Base-by-base conservation (phyloP, 2,113 vertebrate species). In the Alligator sinensis region DNA sequence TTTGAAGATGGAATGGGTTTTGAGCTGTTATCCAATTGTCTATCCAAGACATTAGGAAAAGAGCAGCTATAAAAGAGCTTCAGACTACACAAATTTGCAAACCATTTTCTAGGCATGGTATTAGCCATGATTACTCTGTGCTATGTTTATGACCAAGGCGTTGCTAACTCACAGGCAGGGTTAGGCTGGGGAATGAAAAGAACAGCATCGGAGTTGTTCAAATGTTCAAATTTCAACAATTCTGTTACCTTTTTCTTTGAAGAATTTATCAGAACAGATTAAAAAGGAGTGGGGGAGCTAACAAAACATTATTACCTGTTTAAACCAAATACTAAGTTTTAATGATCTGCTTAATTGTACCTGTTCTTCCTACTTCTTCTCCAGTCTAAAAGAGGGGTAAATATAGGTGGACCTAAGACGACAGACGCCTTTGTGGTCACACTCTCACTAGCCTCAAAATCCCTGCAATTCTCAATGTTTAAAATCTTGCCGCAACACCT, bases 1-100 rank as follows among this genome's bases (percentile, higher is more conserved):
- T 94, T 88, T 72, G 80, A 94, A 83, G 86, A 94, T 84, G 64
- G 80, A 96, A 84, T 47, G 38, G 83, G 88, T 95, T 97, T 72
- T 12, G 72, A 88, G 77, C 54, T 77, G 78, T 86, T 93, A 79
- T 85, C 85, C 47, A 94, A 92, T 21, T 72, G 34, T 85, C 64
- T 94, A 80, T 89, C 75, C 9, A 78, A 92, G 92, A 83, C 76
- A 88, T 3, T 38, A 34, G 95, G 76, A 59, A 94, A 87, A 92
- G 82, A 57, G 89, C n/a, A 81, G 81, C 70, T 93, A 87, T 84
- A 82, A 91, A 94, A 91, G 75, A 19, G 30, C 34, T 70, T 70
- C 19, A 86, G 70, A 64, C 47, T 82, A 11, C 34, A 34, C 11
- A 85, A 75, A 77, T 84, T 79, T 70, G 64, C 21, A 90, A 93